Conservation (phyloP, 2,113 vertebrate species). For the Oryctolagus cuniculus region DNA sequence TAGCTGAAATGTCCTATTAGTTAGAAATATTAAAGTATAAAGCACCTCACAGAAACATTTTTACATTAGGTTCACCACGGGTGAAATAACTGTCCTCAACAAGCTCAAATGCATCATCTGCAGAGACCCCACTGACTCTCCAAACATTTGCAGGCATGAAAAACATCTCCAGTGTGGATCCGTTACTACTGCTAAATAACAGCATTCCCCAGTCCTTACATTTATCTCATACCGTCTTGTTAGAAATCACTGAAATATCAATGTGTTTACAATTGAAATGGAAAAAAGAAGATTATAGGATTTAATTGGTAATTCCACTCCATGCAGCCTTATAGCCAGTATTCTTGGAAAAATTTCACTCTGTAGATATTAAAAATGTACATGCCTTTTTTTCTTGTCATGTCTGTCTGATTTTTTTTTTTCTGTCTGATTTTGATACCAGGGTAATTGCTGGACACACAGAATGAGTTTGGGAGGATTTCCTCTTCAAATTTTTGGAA, state of each 20-base stretch:
- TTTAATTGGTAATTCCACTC: conserved; percentile 65
- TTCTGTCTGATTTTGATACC: neutral
- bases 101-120: conserved; percentile 11
- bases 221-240: conserved; percentile 44
- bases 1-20: conserved; percentile 62
- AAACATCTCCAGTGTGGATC: conserved; percentile 51
- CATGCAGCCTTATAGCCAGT: conserved; percentile 30
- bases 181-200: conserved; percentile 26
- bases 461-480: neutral
- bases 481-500: neutral
- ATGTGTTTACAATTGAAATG: neutral
- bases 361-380: neutral
- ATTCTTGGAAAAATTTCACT: conserved; percentile 53
- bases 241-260: conserved; percentile 68
- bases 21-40: conserved; percentile 75
- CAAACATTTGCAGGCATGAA: conserved; percentile 39
- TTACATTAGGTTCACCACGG: conserved; percentile 74
- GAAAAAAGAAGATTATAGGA: neutral
- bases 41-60: conserved; percentile 65
- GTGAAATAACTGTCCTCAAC: conserved; percentile 67
- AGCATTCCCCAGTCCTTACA: conserved; percentile 46
- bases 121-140: neutral
- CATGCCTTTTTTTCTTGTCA: neutral
- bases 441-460: neutral
- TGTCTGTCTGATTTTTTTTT: neutral